Base-by-base conservation (phyloP, 2,797 vertebrate species). In the Trematomus bernacchii region DNA sequence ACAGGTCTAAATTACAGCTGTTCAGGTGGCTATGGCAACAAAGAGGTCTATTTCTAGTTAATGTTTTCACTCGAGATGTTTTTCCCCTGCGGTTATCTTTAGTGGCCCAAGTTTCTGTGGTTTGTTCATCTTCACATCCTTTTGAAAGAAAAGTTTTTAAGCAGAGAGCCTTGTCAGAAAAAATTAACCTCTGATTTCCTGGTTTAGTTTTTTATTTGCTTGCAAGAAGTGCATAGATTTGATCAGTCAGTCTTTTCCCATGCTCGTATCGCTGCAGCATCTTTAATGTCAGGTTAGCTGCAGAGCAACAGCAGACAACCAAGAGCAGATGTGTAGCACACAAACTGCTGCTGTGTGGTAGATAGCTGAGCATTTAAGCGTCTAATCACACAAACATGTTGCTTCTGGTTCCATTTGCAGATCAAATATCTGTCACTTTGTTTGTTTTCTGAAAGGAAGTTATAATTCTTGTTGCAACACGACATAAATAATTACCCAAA, bases 21-120 rank as follows among this genome's bases (percentile, higher is more conserved):
- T 76, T 76, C 84, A 87, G 86, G 89, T 92, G 85, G 47, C 92
- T 86, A 91, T 92, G 87, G 87, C 89, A 93, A 93, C 90, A 77
- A 84, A 85, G 77, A 76, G 55, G 40, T 89, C 80, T 93, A 88
- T 91, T 90, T 92, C 64, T 85, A 82, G 87, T 80, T 87, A 66
- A 78, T 85, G 87, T 87, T 90, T 91, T 89, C 73, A 73, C 69
- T 63, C 57, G 16, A 61, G 33, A 80, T 88, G 87, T 92, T 87
- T 90, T 85, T 80, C 76, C 82, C 86, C 77, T 82, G 80, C 15
- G 77, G 87, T 91, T 89, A 79, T 85, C 80, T 88, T 88, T 73
- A 80, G 88, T 78, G 78, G 74, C 77, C 68, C 19, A 74, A 72
- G 84, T 89, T 82, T 84, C 82, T 86, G 86, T 81, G 86, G 79